These are phyloP conservation scores for Odocoileus hemionus DNA, from an alignment of 2,113 vertebrate species.

Conservation along the genomic window DNA sequence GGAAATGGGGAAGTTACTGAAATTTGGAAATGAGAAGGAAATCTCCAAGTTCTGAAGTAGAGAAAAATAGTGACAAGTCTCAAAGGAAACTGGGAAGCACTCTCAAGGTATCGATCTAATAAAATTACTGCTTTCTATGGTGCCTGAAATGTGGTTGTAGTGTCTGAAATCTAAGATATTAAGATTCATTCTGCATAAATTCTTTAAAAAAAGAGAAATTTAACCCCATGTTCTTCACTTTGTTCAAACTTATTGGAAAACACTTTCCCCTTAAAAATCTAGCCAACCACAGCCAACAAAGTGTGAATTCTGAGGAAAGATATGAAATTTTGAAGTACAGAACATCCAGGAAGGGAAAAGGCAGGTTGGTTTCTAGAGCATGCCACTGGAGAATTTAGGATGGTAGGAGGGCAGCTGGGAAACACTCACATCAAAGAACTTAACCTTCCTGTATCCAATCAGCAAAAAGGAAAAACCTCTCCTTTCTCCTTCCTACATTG, in stretches of 20 bases:
- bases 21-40: slow-evolving; percentile 3
- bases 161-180: not conserved
- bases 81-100: not conserved
- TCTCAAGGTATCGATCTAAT: not conserved
- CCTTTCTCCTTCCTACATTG: not conserved
- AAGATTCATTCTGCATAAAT: not conserved
- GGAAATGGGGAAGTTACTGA: not conserved
- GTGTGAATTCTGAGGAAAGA: not conserved
- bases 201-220: not conserved
- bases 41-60: not conserved
- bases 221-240: slow-evolving; percentile 5
- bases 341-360: not conserved
- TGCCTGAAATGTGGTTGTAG: not conserved
- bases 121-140: not conserved
- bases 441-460: not conserved
- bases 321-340: not conserved
- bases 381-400: not conserved
- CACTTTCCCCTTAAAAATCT: slow-evolving; percentile 8
- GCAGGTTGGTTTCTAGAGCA: not conserved
- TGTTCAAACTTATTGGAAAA: not conserved
- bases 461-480: slow-evolving; percentile 7
- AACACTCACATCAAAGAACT: not conserved
- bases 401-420: not conserved
- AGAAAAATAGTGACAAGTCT: not conserved
- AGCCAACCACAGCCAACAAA: not conserved